A percentile compares a stretch with the other conserved stretches of the same genome.
These are phyloP conservation scores for Anthrax anthrax DNA, from an alignment of 2,888 invertebrate species.

Conservation along the genomic window DNA sequence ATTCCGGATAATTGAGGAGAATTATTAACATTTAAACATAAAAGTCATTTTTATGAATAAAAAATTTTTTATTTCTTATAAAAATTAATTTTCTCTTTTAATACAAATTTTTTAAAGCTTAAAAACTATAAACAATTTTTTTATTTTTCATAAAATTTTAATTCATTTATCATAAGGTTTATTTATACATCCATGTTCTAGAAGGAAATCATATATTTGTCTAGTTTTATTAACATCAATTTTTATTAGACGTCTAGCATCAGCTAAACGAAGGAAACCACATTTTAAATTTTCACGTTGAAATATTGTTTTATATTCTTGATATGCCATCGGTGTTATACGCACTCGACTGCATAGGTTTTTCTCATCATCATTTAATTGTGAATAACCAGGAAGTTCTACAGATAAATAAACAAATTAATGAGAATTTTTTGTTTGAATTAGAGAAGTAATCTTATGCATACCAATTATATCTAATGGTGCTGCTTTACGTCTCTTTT, in stretches of 20 bases:
- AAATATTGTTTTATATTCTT: slow-evolving; percentile 61
- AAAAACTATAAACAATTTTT: no score
- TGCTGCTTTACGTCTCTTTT: slow-evolving; percentile 14
- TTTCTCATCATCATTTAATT: slow-evolving; percentile 53
- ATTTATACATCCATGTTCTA: slow-evolving; percentile 47
- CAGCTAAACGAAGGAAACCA: slow-evolving; percentile 59
- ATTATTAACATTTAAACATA: no score
- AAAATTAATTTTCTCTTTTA: no score
- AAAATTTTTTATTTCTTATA: no score
- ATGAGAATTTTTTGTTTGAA: no score
- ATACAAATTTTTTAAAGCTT: no score
- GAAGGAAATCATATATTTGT: slow-evolving; percentile 66
- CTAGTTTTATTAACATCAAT: slow-evolving; percentile 90
- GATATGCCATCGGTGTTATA: slow-evolving; percentile 60
- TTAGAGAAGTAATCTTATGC: no score
- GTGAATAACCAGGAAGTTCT: slow-evolving; percentile 65
- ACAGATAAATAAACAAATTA: not conserved
- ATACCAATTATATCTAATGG: slow-evolving; percentile 29
- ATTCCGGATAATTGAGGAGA: no score
- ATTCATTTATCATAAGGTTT: not conserved
- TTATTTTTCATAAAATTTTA: slow-evolving; percentile 5
- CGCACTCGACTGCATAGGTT: slow-evolving; percentile 62
- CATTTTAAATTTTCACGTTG: slow-evolving; percentile 61
- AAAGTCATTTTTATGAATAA: no score
- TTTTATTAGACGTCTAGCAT: slow-evolving; percentile 70